Conservation (phyloP, 1,140 invertebrate species). For the Nasonia giraulti region DNA sequence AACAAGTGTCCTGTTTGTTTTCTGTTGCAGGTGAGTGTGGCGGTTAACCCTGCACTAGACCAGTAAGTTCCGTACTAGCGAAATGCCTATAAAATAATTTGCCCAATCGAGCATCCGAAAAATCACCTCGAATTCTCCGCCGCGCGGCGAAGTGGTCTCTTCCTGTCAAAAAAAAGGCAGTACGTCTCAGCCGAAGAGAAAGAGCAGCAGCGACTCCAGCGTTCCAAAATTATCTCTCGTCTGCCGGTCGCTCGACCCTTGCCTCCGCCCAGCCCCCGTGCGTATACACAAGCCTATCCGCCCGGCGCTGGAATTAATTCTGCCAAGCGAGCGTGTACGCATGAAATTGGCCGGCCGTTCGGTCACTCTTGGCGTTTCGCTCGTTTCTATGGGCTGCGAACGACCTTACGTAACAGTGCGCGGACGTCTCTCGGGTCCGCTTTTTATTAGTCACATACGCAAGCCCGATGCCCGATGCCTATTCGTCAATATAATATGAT, state of each 20-base stretch:
- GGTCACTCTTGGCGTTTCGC: constrained; percentile 36
- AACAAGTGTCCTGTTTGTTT: too few relatives aligned
- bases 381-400: neutral
- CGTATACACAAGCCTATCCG: neutral
- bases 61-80: too few relatives aligned
- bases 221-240: constrained; percentile 45
- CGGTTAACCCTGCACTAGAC: too few relatives aligned
- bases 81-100: too few relatives aligned
- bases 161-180: constrained; percentile 6
- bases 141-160: neutral
- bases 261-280: neutral
- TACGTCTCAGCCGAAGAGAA: neutral
- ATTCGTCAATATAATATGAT: constrained; percentile 57
- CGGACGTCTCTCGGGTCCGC: constrained; percentile 16
- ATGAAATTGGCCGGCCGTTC: constrained; percentile 34
- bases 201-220: constrained; percentile 3
- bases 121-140: neutral
- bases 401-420: constrained; percentile 45
- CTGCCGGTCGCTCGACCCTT: constrained; percentile 1
- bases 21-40: too few relatives aligned
- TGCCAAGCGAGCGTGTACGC: neutral
- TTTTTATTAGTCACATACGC: constrained; percentile 23
- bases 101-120: neutral
- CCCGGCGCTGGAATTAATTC: constrained; percentile 41
- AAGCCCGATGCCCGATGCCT: neutral